A percentile compares a stretch with the other conserved stretches of the same genome.
These are phyloP conservation scores for Leucopternis melanops DNA, from an alignment of 2,113 vertebrate species.

Conservation along the genomic window DNA sequence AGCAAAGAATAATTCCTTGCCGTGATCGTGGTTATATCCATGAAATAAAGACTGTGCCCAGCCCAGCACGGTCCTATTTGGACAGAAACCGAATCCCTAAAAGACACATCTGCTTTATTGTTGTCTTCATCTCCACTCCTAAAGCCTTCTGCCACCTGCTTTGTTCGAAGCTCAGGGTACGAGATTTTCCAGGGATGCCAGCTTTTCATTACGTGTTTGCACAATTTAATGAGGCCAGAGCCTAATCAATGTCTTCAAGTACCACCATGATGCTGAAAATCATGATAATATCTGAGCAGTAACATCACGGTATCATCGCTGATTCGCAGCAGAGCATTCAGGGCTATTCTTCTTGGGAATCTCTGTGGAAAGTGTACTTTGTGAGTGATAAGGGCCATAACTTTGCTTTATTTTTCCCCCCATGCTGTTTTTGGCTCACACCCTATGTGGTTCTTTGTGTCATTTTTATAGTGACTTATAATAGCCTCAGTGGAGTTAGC, in stretches of 20 bases:
- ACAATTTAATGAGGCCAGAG: not conserved
- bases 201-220: not conserved
- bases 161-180: not conserved
- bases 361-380: not conserved
- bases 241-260: not conserved
- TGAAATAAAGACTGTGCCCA: not conserved
- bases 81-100: not conserved
- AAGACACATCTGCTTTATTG: not conserved
- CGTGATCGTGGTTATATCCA: accelerated
- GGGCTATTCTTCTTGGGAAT: not conserved
- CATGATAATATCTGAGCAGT: accelerated
- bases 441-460: not conserved
- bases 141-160: not conserved
- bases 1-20: not conserved
- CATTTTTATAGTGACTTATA: not conserved
- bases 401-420: not conserved
- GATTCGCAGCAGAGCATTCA: not conserved
- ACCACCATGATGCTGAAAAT: not conserved
- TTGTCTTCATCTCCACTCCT: not conserved
- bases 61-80: not conserved
- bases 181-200: not conserved
- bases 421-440: not conserved
- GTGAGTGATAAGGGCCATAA: not conserved
- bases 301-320: accelerated
- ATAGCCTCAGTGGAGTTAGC: not conserved